These are phyloP conservation scores for Lepeophtheirus nordmannii DNA, from an alignment of 2,888 invertebrate species.

Conservation along the genomic window DNA sequence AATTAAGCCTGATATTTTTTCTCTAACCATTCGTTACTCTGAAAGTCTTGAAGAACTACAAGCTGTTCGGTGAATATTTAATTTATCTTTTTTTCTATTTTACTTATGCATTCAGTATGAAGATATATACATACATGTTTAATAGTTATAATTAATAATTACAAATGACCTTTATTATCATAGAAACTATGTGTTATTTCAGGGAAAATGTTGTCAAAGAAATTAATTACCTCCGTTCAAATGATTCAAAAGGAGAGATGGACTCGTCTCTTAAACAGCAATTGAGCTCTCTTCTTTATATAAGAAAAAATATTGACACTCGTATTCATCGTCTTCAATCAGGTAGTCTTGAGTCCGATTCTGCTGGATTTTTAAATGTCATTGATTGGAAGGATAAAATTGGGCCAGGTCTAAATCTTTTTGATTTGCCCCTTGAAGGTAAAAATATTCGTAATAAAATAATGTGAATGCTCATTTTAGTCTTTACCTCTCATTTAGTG, in stretches of 20 bases:
- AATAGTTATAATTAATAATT: not conserved
- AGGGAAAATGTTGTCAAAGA: slow-evolving; percentile 12
- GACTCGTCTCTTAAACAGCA: slow-evolving; percentile 68
- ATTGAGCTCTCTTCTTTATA: slow-evolving; percentile 62
- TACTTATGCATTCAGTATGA: not conserved
- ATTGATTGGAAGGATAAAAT: slow-evolving; percentile 35
- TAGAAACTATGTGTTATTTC: not conserved
- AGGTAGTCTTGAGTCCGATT: slow-evolving; percentile 36
- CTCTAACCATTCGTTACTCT: slow-evolving; percentile 9
- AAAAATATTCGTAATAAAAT: not conserved
- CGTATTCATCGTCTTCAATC: slow-evolving; percentile 41
- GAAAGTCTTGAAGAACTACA: slow-evolving; percentile 21
- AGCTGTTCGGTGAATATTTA: slow-evolving; percentile 11
- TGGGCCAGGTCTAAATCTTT: slow-evolving; percentile 36
- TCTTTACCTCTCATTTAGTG: slow-evolving; percentile 43
- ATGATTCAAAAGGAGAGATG: slow-evolving; percentile 70
- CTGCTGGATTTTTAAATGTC: slow-evolving; percentile 30
- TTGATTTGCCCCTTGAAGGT: slow-evolving; percentile 37
- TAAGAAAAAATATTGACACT: slow-evolving; percentile 57
- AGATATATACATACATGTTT: not conserved
- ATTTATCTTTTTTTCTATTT: not conserved
- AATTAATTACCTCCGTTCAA: slow-evolving; percentile 29
- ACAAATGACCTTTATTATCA: not conserved
- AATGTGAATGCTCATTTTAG: not conserved
- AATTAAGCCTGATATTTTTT: slow-evolving; percentile 19